A percentile compares a stretch with the other conserved stretches of the same genome.
These are phyloP conservation scores for Drosophila yakuba DNA, from an alignment of 1,140 invertebrate genomes.

Conservation along the genomic window DNA sequence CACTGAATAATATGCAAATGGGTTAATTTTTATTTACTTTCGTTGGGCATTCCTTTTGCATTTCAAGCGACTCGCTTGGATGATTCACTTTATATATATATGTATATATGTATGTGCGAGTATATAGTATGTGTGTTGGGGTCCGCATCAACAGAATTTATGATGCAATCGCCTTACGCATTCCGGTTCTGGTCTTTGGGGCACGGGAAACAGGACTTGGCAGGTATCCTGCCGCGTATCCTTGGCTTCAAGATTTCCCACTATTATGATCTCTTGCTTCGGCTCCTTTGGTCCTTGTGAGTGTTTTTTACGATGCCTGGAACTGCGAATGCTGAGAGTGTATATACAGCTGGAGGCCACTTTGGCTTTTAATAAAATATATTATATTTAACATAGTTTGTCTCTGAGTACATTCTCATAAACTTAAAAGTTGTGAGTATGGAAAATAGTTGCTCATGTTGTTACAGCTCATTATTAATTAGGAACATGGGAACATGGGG, in stretches of 20 bases:
- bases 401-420: too few relatives aligned
- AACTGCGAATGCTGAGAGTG: not conserved
- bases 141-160: conserved; percentile 64
- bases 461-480: too few relatives aligned
- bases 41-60: conserved; percentile 30
- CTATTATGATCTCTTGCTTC: conserved; percentile 76
- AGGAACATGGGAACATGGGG: too few relatives aligned
- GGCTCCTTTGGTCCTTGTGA: conserved; percentile 44
- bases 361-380: not conserved
- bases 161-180: conserved; percentile 75
- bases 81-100: conserved; percentile 57
- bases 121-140: conserved; percentile 5
- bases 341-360: not conserved
- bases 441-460: too few relatives aligned
- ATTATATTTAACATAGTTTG: not conserved
- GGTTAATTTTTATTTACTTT: conserved; percentile 80
- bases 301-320: conserved; percentile 23
- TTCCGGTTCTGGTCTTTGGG: conserved; percentile 43
- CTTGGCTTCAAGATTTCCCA: conserved; percentile 78
- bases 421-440: too few relatives aligned
- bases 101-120: too few relatives aligned
- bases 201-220: conserved; percentile 36
- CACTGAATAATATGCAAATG: conserved; percentile 75
- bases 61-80: conserved; percentile 27
- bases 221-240: conserved; percentile 74